Base-by-base conservation (phyloP, 2,113 vertebrate species). In the Rhinopomastus cyanomelas region DNA sequence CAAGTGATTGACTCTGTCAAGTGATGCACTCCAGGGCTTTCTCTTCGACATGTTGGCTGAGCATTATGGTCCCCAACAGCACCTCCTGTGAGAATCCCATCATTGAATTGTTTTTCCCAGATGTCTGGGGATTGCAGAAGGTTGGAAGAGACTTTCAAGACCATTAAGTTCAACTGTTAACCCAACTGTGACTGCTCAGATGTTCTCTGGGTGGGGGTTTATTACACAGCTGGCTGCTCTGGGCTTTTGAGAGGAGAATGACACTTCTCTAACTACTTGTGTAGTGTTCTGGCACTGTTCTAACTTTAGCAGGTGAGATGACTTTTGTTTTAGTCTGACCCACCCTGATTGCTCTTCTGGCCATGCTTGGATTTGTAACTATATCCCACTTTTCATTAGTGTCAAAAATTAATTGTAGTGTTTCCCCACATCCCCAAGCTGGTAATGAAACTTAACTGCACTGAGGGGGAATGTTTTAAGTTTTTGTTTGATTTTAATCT, bases 401-500 rank as follows among this genome's bases (percentile, higher is more conserved):
- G 59, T 2, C 23, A 34, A 49, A 66, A 52, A 27, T 9, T 6
- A 23, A 23, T 85, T 72, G 39, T 29, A 61, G 51, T 23, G 85
- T 73, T 46, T 37, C 5, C 2, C 17, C 11, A n/a, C n/a, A n/a
- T 37, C 51, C 39, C 23, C 1, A 9, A 7, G 57, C 5, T 60
- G 61, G 37, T 78, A 6, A 36, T 39, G 61, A 56, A 62, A 66
- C 13, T 5, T 46, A 85, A 68, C 39, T 72, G 62, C 44, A 19
- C 32, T 48, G 34, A 5, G 20, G 48, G 52, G 72, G 59, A 11
- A 57, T 71, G 30, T 37, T 88, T 75, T 85, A 65, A 78, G 69
- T 30, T 93, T 42, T 42, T 90, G 36, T 88, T 92, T 76, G 44
- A 37, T 86, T n/a, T 84, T 68, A 25, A 56, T 64, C 21, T n/a